Evolutionary conservation across 2,888 invertebrate genomes (phyloP).

Genomic region (Rapana venosa): DNA sequence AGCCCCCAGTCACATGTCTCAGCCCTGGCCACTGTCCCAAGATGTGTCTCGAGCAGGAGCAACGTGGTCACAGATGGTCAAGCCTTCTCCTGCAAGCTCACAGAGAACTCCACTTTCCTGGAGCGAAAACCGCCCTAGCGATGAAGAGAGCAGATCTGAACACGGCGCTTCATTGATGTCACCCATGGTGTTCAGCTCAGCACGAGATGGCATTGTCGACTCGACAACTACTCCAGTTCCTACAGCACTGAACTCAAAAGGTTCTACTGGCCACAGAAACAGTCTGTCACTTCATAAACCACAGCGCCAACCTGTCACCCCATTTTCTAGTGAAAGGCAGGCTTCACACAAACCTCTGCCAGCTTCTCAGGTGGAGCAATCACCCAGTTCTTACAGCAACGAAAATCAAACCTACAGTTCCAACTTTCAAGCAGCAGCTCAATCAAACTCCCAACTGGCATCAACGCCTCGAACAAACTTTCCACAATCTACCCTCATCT

Average conservation of each 20-base stretch:
- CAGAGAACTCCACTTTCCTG: not conserved
- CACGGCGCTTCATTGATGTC: not conserved
- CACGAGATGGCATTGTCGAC: not conserved
- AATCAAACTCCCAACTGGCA: not conserved
- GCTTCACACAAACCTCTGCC: not conserved
- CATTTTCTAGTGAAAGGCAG: not conserved
- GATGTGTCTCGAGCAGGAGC: not conserved
- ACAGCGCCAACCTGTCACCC: not conserved
- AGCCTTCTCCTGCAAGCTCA: not conserved
- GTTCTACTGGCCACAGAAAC: not conserved
- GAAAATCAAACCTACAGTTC: not conserved
- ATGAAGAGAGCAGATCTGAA: not conserved
- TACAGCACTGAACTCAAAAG: slow-evolving; percentile 27
- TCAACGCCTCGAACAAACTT: not conserved
- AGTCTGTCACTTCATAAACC: slow-evolving; percentile 10
- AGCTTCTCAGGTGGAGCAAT: not conserved
- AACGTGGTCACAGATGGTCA: not conserved
- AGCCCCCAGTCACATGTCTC: not conserved
- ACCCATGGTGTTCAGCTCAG: not conserved
- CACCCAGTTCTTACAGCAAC: not conserved
- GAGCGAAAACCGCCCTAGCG: not conserved
- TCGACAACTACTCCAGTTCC: not conserved
- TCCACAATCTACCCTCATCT: not conserved
- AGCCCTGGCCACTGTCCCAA: not conserved
- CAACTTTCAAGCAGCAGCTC: not conserved